A percentile compares a stretch with the other conserved stretches of the same genome.
Conservation (phyloP, 1,140 invertebrate species). For the Sesamia nonagrioides region DNA sequence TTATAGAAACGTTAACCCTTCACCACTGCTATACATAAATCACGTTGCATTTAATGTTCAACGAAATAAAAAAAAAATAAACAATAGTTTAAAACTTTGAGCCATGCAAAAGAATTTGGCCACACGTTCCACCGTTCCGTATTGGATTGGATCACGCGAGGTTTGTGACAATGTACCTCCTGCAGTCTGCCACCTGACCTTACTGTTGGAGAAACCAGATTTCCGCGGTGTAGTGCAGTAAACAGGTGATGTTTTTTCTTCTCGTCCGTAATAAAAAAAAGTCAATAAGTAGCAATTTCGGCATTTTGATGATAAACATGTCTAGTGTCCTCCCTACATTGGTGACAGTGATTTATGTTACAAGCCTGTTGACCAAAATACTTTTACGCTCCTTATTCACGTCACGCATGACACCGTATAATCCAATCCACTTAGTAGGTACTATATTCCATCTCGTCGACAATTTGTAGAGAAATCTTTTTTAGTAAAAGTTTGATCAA, state of each 20-base stretch:
- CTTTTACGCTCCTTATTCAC: background rate
- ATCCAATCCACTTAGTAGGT: background rate
- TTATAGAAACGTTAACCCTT: background rate
- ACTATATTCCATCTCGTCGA: no score
- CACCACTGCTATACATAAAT: background rate
- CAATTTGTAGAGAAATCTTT: no score
- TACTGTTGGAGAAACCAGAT: conserved; percentile 14
- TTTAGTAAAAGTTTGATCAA: no score
- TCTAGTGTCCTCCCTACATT: background rate
- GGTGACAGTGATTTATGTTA: background rate
- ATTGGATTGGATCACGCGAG: conserved; percentile 1
- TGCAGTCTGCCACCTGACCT: conserved; percentile 2
- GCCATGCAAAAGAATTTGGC: background rate
- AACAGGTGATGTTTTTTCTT: conserved; percentile 9
- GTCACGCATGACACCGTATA: background rate
- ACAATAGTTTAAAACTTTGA: background rate
- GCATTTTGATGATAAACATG: background rate
- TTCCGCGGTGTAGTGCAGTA: background rate
- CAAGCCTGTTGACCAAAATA: background rate
- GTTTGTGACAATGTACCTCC: background rate
- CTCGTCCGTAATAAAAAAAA: background rate
- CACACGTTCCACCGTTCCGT: background rate
- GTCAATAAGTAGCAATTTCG: background rate
- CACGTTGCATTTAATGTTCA: background rate
- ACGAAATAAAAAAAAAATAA: background rate